Evolutionary conservation across 2,888 invertebrate species (phyloP).

Genomic region (Galerucella nymphaeae): DNA sequence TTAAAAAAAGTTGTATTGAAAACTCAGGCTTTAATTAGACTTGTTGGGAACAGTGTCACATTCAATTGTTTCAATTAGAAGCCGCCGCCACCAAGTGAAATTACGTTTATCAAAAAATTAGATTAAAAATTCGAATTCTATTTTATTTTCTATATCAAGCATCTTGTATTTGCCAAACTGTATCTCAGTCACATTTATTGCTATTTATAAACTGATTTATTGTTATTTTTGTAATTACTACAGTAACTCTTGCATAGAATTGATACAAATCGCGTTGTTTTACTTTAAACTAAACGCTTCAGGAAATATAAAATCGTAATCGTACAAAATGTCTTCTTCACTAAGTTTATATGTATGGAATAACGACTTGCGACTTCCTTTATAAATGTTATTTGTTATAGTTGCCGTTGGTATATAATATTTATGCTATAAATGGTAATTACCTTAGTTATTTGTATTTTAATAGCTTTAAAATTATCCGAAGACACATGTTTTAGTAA

Average conservation of each 20-base stretch:
- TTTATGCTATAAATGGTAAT: conserved; percentile 4
- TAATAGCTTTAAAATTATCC: conserved; percentile 1
- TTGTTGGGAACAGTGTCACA: not conserved
- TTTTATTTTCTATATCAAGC: too few species aligned
- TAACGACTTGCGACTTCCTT: not conserved
- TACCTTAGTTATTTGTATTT: not conserved
- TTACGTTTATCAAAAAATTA: too few species aligned
- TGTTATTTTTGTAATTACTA: too few species aligned
- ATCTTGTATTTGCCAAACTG: too few species aligned
- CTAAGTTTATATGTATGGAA: not conserved
- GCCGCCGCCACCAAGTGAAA: too few species aligned
- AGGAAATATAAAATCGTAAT: not conserved
- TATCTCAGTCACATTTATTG: too few species aligned
- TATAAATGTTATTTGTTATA: not conserved
- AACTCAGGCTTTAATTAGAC: conserved; percentile 1
- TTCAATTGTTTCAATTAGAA: conserved; percentile 3
- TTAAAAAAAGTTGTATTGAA: not conserved
- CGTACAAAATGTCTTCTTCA: not conserved
- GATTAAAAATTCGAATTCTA: too few species aligned
- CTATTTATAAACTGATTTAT: too few species aligned
- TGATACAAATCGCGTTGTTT: too few species aligned
- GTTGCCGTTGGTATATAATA: not conserved
- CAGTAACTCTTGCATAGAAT: too few species aligned
- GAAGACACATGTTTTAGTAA: conserved; percentile 12
- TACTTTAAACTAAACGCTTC: not conserved